Evolutionary conservation across 1,140 invertebrate genomes (phyloP).

Genomic region (Lysiphlebus fabarum): DNA sequence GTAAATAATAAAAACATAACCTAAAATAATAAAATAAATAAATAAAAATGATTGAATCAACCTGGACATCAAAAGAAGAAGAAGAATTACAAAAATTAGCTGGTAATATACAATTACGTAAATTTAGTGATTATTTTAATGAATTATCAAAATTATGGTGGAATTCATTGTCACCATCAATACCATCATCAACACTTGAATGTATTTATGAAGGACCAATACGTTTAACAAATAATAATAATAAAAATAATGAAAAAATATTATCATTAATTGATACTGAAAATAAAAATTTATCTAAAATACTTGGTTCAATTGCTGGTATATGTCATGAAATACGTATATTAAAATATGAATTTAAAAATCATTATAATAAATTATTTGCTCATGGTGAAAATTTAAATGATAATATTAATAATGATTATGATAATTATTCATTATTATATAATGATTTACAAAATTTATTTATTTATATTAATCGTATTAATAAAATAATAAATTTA

Average conservation of each 20-base stretch:
- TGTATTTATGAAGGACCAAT: conserved; percentile 56
- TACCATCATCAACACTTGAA: conserved; percentile 44
- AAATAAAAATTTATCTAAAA: conserved; percentile 77
- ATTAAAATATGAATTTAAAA: conserved; percentile 67
- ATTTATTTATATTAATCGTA: conserved; percentile 54
- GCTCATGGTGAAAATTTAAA: conserved; percentile 61
- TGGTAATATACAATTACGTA: conserved; percentile 62
- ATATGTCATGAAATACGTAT: conserved; percentile 73
- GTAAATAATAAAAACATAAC: background rate
- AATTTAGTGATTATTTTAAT: conserved; percentile 73
- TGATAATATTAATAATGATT: conserved; percentile 29
- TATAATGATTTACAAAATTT: conserved; percentile 46
- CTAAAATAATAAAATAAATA: conserved; percentile 8
- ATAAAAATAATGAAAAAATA: conserved; percentile 62
- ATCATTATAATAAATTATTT: conserved; percentile 63
- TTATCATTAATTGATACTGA: conserved; percentile 74
- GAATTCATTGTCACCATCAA: conserved; percentile 18
- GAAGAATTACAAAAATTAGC: conserved; percentile 57
- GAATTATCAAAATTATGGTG: conserved; percentile 56
- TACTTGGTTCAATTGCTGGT: conserved; percentile 75
- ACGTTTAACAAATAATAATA: conserved; percentile 59
- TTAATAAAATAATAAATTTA: conserved; percentile 40
- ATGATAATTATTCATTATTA: conserved; percentile 37
- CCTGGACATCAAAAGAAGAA: conserved; percentile 44
- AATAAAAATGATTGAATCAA: conserved; percentile 44